These are phyloP conservation scores for Petaurus breviceps DNA, from an alignment of 2,113 vertebrate genomes.

Conservation along the genomic window DNA sequence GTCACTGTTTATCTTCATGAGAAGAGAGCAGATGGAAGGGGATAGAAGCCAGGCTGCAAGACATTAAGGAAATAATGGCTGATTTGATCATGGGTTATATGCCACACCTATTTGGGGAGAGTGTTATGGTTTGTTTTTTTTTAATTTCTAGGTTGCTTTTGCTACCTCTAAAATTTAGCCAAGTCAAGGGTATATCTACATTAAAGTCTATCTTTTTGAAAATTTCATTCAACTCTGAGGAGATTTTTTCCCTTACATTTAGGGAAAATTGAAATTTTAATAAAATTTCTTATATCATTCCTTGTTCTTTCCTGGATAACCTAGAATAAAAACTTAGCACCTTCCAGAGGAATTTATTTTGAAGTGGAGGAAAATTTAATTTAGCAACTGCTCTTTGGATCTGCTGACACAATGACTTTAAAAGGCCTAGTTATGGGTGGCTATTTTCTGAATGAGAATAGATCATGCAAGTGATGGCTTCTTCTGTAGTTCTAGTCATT, in stretches of 20 bases:
- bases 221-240: neutral
- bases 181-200: neutral
- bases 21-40: neutral
- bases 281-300: neutral
- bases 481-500: neutral
- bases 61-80: neutral
- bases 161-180: neutral
- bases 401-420: neutral
- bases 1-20: neutral
- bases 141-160: neutral
- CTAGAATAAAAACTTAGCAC: neutral
- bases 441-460: neutral
- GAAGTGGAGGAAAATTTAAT: neutral
- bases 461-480: neutral
- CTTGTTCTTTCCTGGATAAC: neutral
- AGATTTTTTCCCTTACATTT: neutral
- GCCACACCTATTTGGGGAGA: neutral
- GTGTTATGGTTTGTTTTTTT: neutral
- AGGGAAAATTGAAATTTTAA: neutral
- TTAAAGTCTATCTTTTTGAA: neutral
- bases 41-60: neutral
- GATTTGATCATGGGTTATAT: neutral
- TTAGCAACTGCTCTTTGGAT: neutral
- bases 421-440: neutral
- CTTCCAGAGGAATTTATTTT: neutral